Base-by-base conservation (phyloP, 2,888 invertebrate genomes). In the Chymomyza procnemis region DNA sequence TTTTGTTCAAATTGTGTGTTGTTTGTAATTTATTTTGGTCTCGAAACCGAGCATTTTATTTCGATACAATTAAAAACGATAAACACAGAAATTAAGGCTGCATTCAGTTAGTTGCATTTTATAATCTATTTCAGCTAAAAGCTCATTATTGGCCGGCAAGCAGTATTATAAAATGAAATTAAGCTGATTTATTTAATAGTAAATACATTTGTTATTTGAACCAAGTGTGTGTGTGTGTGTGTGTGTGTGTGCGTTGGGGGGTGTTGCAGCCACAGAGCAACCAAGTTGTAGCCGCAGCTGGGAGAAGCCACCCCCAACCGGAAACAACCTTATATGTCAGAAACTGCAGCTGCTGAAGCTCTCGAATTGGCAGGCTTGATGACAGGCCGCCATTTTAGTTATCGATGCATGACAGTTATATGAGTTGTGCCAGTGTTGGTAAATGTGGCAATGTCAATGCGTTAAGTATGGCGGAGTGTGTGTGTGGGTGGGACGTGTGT, bases 171-270 rank as follows among this genome's bases (percentile, higher is more conserved):
- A 30, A 61, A 14, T 6, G n/a, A 34, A 67, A 69, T 62, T 59
- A 26, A 59, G 55, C 62, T 63, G 69, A 69, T 69, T 69, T 69
- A 66, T 57, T 61, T 61, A 26, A 59, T 56, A 66, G n/a, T 50
- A 50, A 19, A 50, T 19, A n/a, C 6, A 50, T 50, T 50, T 50
- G 16, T 50, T 14, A 18, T 19, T 50, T 16, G 8, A 6, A 50
- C 50, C 50, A 50, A 19, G 50, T 41, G 34, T 34, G 34, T 26
- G 1, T 26, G 26, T 6, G 22, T 26, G 26, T 26, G 1, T 0
- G 1, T 26, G 26, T 6, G 26, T 4, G 6, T 8, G 8, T 26
- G 26, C 6, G 4, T 1, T 26, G 26, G 26, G 8, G 4, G 26
- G 26, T 2, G 26, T 6, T 26, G 26, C 26, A 26, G 26, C 26